phyloP scores from a whole-genome alignment of 2,113 vertebrate genomes.

The Macheiramphus alcinus region DNA sequence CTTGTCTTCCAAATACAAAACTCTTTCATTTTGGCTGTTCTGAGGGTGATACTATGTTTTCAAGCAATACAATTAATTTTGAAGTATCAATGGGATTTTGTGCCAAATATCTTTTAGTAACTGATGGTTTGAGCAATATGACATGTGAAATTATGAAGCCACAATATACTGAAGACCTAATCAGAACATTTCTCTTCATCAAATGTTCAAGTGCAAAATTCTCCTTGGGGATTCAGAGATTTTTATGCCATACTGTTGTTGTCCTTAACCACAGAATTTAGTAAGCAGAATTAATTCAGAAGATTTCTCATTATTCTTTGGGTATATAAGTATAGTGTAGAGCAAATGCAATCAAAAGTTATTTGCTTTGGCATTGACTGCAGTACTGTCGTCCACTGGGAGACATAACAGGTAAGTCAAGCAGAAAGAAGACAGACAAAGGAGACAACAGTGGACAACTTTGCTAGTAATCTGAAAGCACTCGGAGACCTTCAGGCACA shows the following conservation, averaged over 20 bases:
- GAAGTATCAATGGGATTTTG: not conserved
- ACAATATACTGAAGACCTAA: not conserved
- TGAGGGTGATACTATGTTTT: not conserved
- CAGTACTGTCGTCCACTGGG: not conserved
- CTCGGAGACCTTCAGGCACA: not conserved
- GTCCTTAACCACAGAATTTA: not conserved
- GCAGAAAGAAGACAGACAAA: not conserved
- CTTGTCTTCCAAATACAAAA: not conserved
- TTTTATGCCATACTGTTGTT: not conserved
- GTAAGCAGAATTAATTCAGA: not conserved
- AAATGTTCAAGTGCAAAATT: not conserved
- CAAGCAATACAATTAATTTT: not conserved
- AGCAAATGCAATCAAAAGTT: not conserved
- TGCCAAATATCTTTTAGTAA: not conserved
- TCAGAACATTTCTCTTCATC: not conserved
- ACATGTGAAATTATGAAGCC: not conserved
- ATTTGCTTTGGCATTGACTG: not conserved
- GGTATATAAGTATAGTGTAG: not conserved
- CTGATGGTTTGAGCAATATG: not conserved
- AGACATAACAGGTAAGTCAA: not conserved
- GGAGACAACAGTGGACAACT: not conserved
- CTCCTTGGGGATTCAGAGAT: not conserved
- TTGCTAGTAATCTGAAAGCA: not conserved
- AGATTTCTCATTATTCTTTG: not conserved
- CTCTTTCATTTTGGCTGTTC: not conserved